These are phyloP conservation scores for Falco rusticolus DNA, from an alignment of 2,797 vertebrate genomes.

Conservation along the genomic window DNA sequence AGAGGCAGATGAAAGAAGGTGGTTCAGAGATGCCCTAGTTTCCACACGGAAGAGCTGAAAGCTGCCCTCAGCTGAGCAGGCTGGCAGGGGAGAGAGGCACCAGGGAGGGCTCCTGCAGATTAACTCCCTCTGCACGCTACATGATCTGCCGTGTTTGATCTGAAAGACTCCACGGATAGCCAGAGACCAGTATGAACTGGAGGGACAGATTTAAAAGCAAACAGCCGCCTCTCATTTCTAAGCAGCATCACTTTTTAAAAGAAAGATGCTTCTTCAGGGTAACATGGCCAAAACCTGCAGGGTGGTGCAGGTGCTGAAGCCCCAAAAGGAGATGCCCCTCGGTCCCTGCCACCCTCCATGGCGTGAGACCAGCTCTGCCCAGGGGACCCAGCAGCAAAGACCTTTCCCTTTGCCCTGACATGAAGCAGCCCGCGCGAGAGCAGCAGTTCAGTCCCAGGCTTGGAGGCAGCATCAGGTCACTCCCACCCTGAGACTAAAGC, in stretches of 20 bases:
- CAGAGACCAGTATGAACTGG: fast-evolving
- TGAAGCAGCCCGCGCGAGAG: fast-evolving
- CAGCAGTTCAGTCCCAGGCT: background rate
- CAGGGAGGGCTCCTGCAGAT: background rate
- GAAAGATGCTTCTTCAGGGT: background rate
- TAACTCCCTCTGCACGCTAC: background rate
- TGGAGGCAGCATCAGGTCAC: background rate
- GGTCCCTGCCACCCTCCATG: background rate
- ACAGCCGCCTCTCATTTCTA: background rate
- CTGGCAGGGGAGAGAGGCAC: background rate
- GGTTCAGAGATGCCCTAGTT: conserved; percentile 16
- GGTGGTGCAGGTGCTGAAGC: background rate
- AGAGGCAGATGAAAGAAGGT: background rate
- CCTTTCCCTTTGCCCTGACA: background rate
- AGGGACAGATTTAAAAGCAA: background rate
- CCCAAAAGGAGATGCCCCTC: background rate
- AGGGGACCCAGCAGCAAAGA: background rate
- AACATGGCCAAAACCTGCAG: background rate
- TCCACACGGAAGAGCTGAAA: background rate
- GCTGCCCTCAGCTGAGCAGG: background rate
- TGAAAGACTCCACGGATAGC: background rate
- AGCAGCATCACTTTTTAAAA: background rate
- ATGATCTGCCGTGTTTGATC: fast-evolving
- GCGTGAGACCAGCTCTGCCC: background rate
- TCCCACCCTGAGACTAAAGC: background rate